Evolutionary conservation across 2,888 invertebrate species (phyloP), one percentile per base, ranked within the genome.

Genomic region (Andricus quercusramuli): DNA sequence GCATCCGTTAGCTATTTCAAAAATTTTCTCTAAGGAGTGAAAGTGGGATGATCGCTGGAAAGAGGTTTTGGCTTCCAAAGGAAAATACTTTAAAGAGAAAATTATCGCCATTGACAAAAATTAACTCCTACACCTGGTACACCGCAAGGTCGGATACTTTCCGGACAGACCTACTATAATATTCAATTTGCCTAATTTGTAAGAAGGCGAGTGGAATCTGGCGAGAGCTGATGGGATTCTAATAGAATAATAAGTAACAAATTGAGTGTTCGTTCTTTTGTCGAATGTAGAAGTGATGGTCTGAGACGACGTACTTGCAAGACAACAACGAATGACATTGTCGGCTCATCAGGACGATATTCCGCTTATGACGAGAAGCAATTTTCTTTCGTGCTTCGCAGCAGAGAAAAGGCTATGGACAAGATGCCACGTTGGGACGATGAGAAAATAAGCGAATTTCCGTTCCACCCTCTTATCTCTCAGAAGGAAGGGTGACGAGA

Each of bases 401-500:
- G 87, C 83, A 87, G 90, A 91, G 90, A 89, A 90, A 90, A 90
- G 86, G 89, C 87, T 88, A 86, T 85, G 85, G 90, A 90, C 91
- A 91, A 92, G 91, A 91, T 91, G 92, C 90, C 90, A 89, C 89
- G 91, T 85, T 85, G 88, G 88, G 89, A 89, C 90, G 91, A 92
- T 91, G 92, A 86, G 90, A 92, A 92, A 92, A 92, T 92, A 92
- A 92, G 91, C 91, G 89, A 91, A 92, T 92, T 92, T 92, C 89
- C 90, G 88, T 88, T 86, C 86, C 84, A 84, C 86, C 86, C 86
- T 87, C 85, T 85, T 85, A 85, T 77, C 78, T 77, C 66, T 65
- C 47, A 77, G 74, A 74, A 56, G 70, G 70, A 37, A 77, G 76
- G 78, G 67, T 56, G 81, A 79, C 78, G 78, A 67, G 47, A 29